Percentiles rank a stretch among this genome's conserved stretches.
phyloP scores from a whole-genome alignment of 2,888 invertebrate genomes.

The Liodrosophila aerea region DNA sequence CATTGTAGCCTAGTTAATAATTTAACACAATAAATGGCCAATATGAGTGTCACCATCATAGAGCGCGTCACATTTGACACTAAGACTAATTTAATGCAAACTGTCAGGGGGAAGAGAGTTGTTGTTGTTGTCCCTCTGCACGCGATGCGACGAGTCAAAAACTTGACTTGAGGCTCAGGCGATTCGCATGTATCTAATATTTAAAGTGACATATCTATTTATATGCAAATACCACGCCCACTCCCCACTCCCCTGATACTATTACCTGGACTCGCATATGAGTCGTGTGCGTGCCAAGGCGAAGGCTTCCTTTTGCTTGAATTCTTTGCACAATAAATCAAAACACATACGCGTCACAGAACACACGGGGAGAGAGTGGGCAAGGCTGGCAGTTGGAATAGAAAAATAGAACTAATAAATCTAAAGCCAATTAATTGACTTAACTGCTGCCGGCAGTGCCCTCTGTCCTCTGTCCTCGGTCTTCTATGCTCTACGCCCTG shows the following conservation, averaged over 20 bases:
- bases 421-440: slow-evolving; percentile 74
- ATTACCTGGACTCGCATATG: slow-evolving; percentile 29
- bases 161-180: slow-evolving; percentile 2
- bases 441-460: slow-evolving; percentile 65
- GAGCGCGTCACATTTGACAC: slow-evolving; percentile 54
- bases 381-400: slow-evolving; percentile 1
- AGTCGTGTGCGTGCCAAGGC: slow-evolving; percentile 38
- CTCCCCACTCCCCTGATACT: background rate
- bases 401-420: slow-evolving; percentile 68
- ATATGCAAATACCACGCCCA: slow-evolving; percentile 66
- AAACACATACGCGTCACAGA: slow-evolving; percentile 46
- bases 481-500: slow-evolving; percentile 26
- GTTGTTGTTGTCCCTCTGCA: too few relatives aligned
- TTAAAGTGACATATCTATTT: slow-evolving; percentile 72
- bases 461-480: slow-evolving; percentile 13
- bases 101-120: slow-evolving; percentile 7
- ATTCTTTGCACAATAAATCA: slow-evolving; percentile 66
- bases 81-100: slow-evolving; percentile 66
- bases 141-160: slow-evolving; percentile 25
- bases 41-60: slow-evolving; percentile 36
- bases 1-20: slow-evolving; percentile 58
- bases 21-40: slow-evolving; percentile 50
- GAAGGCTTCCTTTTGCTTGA: slow-evolving; percentile 44
- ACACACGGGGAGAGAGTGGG: background rate
- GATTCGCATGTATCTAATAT: slow-evolving; percentile 56